A percentile compares a stretch with the other conserved stretches of the same genome.
Evolutionary conservation across 2,797 vertebrate species (phyloP).

Genomic region (Hypotaenidia okinawae): DNA sequence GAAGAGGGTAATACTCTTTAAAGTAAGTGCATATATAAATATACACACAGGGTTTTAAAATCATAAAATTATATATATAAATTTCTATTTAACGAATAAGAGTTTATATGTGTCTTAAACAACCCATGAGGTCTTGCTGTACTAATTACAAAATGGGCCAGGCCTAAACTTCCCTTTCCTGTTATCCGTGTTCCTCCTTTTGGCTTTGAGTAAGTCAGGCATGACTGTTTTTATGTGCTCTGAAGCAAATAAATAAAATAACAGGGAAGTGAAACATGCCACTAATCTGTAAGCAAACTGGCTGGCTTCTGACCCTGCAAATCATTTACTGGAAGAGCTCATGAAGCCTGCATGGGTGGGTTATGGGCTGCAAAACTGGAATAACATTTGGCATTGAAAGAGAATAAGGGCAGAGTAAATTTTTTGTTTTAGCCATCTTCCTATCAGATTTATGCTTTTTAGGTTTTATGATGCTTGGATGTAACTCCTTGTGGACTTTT

Average conservation of each 20-base stretch:
- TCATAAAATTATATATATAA: background rate
- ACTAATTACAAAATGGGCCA: background rate
- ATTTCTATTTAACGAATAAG: background rate
- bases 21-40: background rate
- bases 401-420: background rate
- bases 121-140: background rate
- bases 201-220: background rate
- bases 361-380: background rate
- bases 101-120: background rate
- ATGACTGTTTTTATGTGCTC: background rate
- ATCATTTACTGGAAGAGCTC: constrained; percentile 1
- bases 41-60: background rate
- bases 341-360: background rate
- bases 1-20: background rate
- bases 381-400: background rate
- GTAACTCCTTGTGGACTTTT: background rate
- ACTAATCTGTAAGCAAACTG: background rate
- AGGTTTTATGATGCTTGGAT: background rate
- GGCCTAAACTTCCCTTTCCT: background rate
- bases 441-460: background rate
- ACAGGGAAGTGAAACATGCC: background rate
- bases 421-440: background rate
- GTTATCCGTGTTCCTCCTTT: background rate
- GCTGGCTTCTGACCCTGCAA: background rate
- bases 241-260: background rate